phyloP scores from a whole-genome alignment of 2,888 invertebrate genomes.

The Germaria angustata region DNA sequence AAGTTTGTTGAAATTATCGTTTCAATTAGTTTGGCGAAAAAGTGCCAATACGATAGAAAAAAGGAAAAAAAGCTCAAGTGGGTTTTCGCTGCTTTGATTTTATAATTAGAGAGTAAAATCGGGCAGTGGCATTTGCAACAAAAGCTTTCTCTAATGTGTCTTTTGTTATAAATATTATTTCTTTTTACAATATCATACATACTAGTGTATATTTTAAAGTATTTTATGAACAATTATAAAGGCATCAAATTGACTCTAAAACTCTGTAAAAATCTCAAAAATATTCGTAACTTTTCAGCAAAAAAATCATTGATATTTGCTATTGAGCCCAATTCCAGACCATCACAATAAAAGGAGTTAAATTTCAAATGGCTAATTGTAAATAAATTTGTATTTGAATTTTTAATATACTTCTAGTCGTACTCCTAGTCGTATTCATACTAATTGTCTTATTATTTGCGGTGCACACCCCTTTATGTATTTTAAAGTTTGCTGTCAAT shows the following conservation, averaged over 20 bases:
- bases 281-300: background rate
- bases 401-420: background rate
- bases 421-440: background rate
- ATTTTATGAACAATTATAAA: no score
- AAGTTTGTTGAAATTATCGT: slow-evolving; percentile 65
- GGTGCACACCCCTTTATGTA: slow-evolving; percentile 48
- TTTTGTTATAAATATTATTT: no score
- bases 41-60: background rate
- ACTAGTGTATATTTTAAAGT: no score
- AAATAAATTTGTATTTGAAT: slow-evolving; percentile 9
- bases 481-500: slow-evolving; percentile 51
- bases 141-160: slow-evolving; percentile 3
- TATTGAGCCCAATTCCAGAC: background rate
- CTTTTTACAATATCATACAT: no score
- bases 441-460: no score
- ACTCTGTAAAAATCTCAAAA: background rate
- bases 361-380: slow-evolving; percentile 22
- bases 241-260: slow-evolving; percentile 9
- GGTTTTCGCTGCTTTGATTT: no score
- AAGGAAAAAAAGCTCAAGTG: slow-evolving; percentile 14
- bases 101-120: slow-evolving; percentile 6
- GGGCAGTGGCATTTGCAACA: background rate
- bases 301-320: background rate
- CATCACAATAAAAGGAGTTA: no score
- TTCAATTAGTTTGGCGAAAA: slow-evolving; percentile 60